Conservation (phyloP, 1,140 invertebrate genomes). For the Pissodes strobi region DNA sequence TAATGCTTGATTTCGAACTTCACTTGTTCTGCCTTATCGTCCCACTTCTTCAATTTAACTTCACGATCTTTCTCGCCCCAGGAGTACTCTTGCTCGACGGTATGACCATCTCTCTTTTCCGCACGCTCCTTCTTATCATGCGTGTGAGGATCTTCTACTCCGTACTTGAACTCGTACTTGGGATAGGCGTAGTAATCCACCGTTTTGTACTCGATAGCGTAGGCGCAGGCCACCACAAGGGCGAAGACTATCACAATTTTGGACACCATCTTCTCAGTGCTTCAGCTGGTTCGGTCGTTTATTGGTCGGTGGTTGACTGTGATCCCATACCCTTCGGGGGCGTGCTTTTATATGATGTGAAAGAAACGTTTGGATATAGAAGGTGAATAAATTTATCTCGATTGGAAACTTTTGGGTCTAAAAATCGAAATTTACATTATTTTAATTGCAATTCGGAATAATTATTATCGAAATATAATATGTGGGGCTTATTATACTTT, state of each 20-base stretch:
- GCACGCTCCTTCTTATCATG: slow-evolving; percentile 40
- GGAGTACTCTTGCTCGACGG: slow-evolving; percentile 33
- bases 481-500: too few species aligned
- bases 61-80: too few species aligned
- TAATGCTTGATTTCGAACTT: slow-evolving; percentile 1
- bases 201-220: slow-evolving; percentile 9
- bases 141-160: too few species aligned
- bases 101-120: too few species aligned
- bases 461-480: too few species aligned
- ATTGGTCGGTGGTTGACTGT: background rate
- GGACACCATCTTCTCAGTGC: slow-evolving; percentile 1
- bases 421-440: background rate
- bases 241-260: too few species aligned
- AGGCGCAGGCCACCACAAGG: slow-evolving; percentile 1
- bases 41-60: slow-evolving; percentile 16
- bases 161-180: slow-evolving; percentile 42
- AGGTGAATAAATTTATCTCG: background rate
- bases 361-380: background rate
- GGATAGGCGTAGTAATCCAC: too few species aligned
- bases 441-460: too few species aligned
- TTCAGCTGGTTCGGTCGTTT: background rate
- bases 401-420: background rate
- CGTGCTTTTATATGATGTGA: slow-evolving; percentile 3
- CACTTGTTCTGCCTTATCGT: background rate
- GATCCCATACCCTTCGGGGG: background rate